Conservation (phyloP, 2,797 vertebrate species). For the Botia almorhae region DNA sequence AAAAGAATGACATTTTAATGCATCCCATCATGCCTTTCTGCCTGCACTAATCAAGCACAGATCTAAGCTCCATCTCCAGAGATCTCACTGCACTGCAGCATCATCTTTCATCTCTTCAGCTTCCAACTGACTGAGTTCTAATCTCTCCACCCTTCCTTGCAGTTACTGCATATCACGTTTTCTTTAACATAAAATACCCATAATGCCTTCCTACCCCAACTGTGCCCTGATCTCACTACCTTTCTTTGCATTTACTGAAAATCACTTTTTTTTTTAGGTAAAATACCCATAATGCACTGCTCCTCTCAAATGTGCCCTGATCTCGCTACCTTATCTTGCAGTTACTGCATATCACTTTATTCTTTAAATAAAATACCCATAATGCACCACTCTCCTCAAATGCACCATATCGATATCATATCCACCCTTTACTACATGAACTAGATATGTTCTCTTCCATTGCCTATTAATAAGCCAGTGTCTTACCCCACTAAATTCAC, state of each 20-base stretch:
- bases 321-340: too few species aligned
- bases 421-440: constrained; percentile 8
- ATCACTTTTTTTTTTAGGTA: too few species aligned
- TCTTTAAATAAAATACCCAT: neutral
- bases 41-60: constrained; percentile 21
- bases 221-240: too few species aligned
- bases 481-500: constrained; percentile 12
- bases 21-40: constrained; percentile 5
- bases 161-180: neutral
- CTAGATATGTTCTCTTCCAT: constrained; percentile 18
- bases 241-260: too few species aligned
- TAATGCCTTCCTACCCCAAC: too few species aligned
- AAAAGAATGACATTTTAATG: neutral
- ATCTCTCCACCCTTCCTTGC: neutral
- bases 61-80: constrained; percentile 30
- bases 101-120: constrained; percentile 24
- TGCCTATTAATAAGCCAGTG: constrained; percentile 22
- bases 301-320: too few species aligned
- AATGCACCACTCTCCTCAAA: neutral
- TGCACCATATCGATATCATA: too few species aligned
- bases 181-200: constrained; percentile 5
- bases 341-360: too few species aligned
- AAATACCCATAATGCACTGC: too few species aligned
- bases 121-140: neutral
- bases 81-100: constrained; percentile 30